A percentile compares a stretch with the other conserved stretches of the same genome.
Evolutionary conservation across 2,888 invertebrate species (phyloP).

Genomic region (Drosophila melanosoma): DNA sequence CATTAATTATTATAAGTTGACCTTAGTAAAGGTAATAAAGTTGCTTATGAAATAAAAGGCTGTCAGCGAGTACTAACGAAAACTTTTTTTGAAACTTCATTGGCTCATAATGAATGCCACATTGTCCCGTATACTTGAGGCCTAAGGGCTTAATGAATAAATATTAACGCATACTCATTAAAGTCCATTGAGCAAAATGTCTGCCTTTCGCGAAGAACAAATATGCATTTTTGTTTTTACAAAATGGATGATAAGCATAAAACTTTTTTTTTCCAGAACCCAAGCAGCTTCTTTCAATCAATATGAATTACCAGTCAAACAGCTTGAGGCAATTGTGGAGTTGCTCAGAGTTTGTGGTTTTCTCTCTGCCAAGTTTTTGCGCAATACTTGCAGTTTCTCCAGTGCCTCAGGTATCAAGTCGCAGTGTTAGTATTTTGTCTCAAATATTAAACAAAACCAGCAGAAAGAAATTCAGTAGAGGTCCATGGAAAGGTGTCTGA

Average conservation of each 20-base stretch:
- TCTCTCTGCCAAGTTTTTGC: conserved; percentile 24
- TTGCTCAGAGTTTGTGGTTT: not conserved
- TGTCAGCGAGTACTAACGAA: conserved; percentile 23
- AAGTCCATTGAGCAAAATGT: conserved; percentile 7
- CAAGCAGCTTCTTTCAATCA: conserved; percentile 42
- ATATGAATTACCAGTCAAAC: conserved; percentile 44
- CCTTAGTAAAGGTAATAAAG: conserved; percentile 35
- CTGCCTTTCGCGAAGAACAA: conserved; percentile 29
- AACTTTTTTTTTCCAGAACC: conserved; percentile 22
- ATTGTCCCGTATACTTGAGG: conserved; percentile 6
- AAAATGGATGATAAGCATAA: conserved; percentile 18
- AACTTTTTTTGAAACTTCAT: conserved; percentile 31
- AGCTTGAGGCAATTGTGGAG: conserved; percentile 3
- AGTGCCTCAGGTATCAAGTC: not conserved
- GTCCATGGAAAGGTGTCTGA: conserved; percentile 31
- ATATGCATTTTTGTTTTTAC: conserved; percentile 37
- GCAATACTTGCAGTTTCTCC: conserved; percentile 16
- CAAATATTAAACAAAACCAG: conserved; percentile 17
- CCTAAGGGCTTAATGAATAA: conserved; percentile 41
- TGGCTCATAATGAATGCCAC: conserved; percentile 14
- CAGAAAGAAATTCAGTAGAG: not conserved
- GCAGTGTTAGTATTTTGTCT: conserved; percentile 35
- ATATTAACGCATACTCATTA: conserved; percentile 18
- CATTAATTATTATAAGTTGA: conserved; percentile 6
- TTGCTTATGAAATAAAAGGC: conserved; percentile 36